Conservation (phyloP, 1,140 invertebrate genomes). For the Caligus rogercresseyi region DNA sequence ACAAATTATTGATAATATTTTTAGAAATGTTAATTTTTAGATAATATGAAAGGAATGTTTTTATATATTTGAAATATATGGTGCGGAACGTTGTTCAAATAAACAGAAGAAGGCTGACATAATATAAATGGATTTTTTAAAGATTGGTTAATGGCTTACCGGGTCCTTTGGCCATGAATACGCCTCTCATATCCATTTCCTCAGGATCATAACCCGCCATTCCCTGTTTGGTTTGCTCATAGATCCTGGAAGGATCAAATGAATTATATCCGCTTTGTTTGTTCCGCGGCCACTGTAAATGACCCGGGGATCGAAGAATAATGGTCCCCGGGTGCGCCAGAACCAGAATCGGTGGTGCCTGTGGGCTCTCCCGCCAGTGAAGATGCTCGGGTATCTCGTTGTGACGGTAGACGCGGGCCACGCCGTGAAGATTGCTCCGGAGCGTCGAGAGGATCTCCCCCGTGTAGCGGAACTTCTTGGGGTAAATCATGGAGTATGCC, state of each 20-base stretch:
- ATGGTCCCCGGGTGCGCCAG: slow-evolving; percentile 12
- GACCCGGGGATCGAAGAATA: not conserved
- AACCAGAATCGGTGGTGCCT: slow-evolving; percentile 16
- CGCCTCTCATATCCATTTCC: slow-evolving; percentile 16
- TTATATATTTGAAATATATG: no score
- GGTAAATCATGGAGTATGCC: slow-evolving; percentile 9
- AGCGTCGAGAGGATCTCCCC: slow-evolving; percentile 8
- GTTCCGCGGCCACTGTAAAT: slow-evolving; percentile 7
- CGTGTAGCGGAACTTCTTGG: not conserved
- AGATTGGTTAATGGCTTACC: not conserved
- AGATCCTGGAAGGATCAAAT: slow-evolving; percentile 5
- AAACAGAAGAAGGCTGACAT: no score
- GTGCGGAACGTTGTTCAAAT: no score
- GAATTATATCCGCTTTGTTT: not conserved
- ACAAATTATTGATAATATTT: no score
- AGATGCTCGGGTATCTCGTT: slow-evolving; percentile 16
- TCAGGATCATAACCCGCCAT: slow-evolving; percentile 19
- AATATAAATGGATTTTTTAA: no score
- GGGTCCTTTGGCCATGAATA: slow-evolving; percentile 19
- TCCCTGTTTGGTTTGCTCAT: slow-evolving; percentile 11
- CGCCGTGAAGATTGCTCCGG: not conserved
- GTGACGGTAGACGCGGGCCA: not conserved
- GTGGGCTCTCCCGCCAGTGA: slow-evolving; percentile 2
- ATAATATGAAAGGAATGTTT: no score
- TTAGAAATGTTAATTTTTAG: no score